A percentile compares a stretch with the other conserved stretches of the same genome.
Conservation (phyloP, 2,113 vertebrate species). For the Galbula dea region DNA sequence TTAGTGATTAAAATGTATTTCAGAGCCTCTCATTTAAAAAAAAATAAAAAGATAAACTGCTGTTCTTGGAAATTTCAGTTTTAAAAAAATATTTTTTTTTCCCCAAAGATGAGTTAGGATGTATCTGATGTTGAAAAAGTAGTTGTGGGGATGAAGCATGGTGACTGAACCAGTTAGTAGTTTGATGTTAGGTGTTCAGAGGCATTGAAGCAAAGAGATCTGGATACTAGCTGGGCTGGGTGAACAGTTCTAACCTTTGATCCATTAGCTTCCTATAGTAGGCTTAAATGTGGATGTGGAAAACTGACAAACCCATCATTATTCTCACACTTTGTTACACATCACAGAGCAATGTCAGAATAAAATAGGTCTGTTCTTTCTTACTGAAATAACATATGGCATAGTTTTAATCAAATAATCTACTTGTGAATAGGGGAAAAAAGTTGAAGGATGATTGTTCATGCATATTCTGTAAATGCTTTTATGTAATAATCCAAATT, state of each 20-base stretch:
- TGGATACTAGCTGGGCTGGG: background rate
- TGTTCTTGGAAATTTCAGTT: background rate
- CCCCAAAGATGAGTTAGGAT: background rate
- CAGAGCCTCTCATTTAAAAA: background rate
- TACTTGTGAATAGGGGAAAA: background rate
- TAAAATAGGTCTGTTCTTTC: background rate
- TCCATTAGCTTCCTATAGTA: background rate
- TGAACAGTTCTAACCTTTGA: background rate
- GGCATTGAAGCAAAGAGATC: background rate
- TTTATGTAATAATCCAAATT: background rate
- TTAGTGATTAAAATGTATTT: background rate
- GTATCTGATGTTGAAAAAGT: background rate
- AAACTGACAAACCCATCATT: background rate
- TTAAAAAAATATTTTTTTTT: background rate
- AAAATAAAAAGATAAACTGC: background rate
- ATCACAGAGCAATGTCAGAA: background rate
- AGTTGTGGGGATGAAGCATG: background rate
- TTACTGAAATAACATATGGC: background rate
- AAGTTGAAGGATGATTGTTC: background rate
- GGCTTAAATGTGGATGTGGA: background rate
- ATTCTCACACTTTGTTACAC: background rate
- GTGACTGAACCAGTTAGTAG: background rate
- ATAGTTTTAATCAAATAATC: background rate
- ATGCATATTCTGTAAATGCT: background rate
- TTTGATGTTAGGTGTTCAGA: background rate